Evolutionary conservation across 1,140 invertebrate species (phyloP), one percentile per base, ranked within the genome.

Genomic region (Arion vulgaris): DNA sequence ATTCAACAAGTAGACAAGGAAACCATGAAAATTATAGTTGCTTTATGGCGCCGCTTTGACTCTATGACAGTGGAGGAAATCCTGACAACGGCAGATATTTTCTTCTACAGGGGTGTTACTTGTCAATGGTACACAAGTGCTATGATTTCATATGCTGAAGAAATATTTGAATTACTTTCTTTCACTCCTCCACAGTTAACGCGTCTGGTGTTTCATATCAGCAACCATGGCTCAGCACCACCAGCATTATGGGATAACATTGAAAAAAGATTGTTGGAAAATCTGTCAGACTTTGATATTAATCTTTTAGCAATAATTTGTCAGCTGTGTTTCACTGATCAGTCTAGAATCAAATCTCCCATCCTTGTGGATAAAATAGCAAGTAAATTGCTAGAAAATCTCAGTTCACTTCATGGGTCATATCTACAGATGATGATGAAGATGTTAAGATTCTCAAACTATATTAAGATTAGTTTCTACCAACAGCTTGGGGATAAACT

Each of bases 401-500:
- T 81, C 9, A 28, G 74, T 11, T 34, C 32, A 34, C 4, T 81
- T 26, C 39, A 53, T 39, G 13, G 34, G 53, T 9, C 26, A 28
- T 32, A 74, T 34, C 39, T 81, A 9, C 80, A 41, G 11, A 57
- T 81, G 71, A 34, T 81, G 34, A 81, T 81, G 80, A 81, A 81
- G 41, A 74, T 66, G 49, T 57, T 81, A 23, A 7, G 80, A 39
- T 74, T 28, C 39, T 81, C 80, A 34, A 81, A 81, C 32, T 81
- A 57, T 32, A 74, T 81, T 17, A 81, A 81, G n/a, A 23, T 74
- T 13, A 81, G 80, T 36, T 81, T 81, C 51, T 81, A 81, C 51
- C 73, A 73, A 57, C 5, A 36, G 13, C 49, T 81, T 45, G 80
- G 80, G 5, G 71, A 81, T 49, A 68, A 5, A 13, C 11, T 81